phyloP scores from a whole-genome alignment of 2,113 vertebrate species.

The Charadrius vociferus region DNA sequence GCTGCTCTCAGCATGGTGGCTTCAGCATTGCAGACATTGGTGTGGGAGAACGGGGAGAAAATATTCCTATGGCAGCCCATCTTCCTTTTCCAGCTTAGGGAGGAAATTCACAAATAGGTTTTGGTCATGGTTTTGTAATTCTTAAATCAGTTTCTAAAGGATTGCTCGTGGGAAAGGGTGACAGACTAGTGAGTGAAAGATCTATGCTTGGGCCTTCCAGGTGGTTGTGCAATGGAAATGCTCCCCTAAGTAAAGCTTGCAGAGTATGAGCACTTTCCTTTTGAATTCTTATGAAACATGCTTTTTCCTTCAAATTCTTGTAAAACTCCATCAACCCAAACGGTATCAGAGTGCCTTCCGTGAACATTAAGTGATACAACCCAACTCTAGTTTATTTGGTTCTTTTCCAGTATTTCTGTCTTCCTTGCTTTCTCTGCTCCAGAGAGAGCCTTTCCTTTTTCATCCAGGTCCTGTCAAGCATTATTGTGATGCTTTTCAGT shows the following conservation, averaged over 20 bases:
- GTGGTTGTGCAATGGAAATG: background rate
- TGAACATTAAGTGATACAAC: background rate
- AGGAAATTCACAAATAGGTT: background rate
- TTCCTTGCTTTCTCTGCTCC: background rate
- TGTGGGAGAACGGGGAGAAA: background rate
- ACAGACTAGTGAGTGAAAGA: background rate
- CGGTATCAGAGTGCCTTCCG: accelerated
- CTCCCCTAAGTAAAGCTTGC: background rate
- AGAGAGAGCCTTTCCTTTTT: background rate
- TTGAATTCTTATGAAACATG: background rate
- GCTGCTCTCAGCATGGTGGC: background rate
- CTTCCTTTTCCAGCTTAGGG: background rate
- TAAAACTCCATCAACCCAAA: background rate
- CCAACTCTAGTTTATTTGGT: background rate
- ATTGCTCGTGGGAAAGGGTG: background rate
- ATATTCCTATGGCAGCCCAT: background rate
- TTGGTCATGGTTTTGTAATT: background rate
- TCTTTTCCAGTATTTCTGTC: background rate
- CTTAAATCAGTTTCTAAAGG: background rate
- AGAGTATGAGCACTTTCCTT: background rate
- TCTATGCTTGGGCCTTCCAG: background rate
- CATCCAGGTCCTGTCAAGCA: background rate
- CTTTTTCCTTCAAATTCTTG: background rate
- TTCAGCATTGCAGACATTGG: background rate
- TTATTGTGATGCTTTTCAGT: background rate